Evolutionary conservation across 2,113 vertebrate species (phyloP).

Genomic region (Odobenus rosmarus): DNA sequence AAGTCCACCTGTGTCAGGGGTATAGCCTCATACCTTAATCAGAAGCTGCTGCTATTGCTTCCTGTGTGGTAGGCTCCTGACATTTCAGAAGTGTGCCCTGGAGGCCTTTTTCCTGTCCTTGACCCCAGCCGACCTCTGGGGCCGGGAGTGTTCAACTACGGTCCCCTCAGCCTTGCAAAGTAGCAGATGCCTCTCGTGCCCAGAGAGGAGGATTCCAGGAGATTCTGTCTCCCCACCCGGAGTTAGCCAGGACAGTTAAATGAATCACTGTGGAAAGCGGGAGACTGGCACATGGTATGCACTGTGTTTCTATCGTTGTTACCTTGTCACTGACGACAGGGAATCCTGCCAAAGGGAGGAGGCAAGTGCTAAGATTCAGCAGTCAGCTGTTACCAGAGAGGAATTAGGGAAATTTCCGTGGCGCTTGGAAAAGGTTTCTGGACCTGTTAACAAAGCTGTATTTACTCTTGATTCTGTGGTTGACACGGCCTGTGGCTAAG

Average conservation of each 20-base stretch:
- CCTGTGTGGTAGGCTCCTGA: not conserved
- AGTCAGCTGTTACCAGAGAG: not conserved
- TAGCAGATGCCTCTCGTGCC: not conserved
- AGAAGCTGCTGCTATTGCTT: not conserved
- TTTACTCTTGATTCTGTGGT: not conserved
- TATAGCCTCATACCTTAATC: not conserved
- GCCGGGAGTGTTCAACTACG: not conserved
- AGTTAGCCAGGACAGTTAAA: not conserved
- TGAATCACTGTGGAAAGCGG: accelerated
- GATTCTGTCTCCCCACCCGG: not conserved
- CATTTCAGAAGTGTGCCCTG: not conserved
- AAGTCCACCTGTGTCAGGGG: not conserved
- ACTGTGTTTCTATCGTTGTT: not conserved
- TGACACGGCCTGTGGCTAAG: not conserved
- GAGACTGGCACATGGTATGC: not conserved
- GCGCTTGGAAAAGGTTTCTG: not conserved
- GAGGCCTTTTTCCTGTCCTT: not conserved
- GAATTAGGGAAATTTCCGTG: no score
- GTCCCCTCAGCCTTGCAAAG: not conserved
- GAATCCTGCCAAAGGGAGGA: not conserved
- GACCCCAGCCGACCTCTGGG: not conserved
- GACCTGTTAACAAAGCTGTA: not conserved
- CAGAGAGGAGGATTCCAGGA: not conserved
- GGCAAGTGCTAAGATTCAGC: not conserved
- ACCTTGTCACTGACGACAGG: not conserved